These are phyloP conservation scores for Chaenodraco wilsoni DNA, from an alignment of 2,797 vertebrate species.

Conservation along the genomic window DNA sequence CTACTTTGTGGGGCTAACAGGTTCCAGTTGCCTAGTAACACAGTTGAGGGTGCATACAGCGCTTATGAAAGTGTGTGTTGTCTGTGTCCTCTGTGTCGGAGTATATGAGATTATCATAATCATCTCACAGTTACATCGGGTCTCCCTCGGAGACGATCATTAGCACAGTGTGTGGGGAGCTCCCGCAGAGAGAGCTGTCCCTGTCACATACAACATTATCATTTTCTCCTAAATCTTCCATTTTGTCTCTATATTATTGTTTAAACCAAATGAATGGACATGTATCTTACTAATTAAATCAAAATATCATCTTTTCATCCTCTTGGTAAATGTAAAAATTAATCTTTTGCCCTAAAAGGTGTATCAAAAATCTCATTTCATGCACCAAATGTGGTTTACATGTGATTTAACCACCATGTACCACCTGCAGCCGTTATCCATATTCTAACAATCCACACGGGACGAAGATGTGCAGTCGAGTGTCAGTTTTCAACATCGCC, in stretches of 20 bases:
- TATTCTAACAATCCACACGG: not conserved
- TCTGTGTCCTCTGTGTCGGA: slow-evolving; percentile 46
- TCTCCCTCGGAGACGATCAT: slow-evolving; percentile 73
- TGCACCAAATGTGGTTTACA: not conserved
- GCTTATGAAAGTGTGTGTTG: slow-evolving; percentile 57
- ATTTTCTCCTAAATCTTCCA: too few relatives aligned
- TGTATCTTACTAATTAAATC: not conserved
- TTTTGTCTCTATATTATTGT: not conserved
- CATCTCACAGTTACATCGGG: slow-evolving; percentile 77
- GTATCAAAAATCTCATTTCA: too few relatives aligned
- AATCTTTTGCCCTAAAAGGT: fast-evolving
- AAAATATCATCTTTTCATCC: not conserved
- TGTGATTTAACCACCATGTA: not conserved
- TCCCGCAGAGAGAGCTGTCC: slow-evolving; percentile 31
- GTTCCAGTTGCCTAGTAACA: slow-evolving; percentile 82
- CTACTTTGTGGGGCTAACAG: slow-evolving; percentile 68
- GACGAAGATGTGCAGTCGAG: slow-evolving; percentile 12
- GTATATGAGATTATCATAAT: slow-evolving; percentile 79
- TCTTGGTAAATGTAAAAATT: not conserved
- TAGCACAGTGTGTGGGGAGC: slow-evolving; percentile 68
- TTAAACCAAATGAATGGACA: not conserved
- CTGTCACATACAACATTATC: not conserved
- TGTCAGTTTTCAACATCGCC: slow-evolving; percentile 33
- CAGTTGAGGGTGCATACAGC: slow-evolving; percentile 73
- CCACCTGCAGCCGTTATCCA: slow-evolving; percentile 14